These are phyloP conservation scores for Atlantisia rogersi DNA, from an alignment of 2,113 vertebrate genomes.

Conservation along the genomic window DNA sequence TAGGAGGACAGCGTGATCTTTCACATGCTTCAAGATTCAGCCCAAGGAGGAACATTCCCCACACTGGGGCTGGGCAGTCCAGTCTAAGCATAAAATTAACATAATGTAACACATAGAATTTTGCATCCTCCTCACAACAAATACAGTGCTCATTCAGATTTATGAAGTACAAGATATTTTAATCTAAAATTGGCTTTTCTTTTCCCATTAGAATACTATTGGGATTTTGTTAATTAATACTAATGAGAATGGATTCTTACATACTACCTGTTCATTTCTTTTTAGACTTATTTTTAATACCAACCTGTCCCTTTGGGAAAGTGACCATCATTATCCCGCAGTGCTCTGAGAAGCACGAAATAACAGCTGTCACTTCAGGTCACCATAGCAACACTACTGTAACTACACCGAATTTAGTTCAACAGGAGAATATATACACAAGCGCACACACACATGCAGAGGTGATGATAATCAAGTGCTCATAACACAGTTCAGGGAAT, in stretches of 20 bases:
- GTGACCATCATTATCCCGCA: conserved; percentile 66
- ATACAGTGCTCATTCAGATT: background rate
- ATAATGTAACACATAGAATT: background rate
- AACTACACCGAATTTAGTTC: conserved; percentile 58
- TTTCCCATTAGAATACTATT: background rate
- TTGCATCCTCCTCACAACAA: background rate
- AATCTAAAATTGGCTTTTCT: conserved; percentile 3
- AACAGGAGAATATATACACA: background rate
- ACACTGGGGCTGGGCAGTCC: background rate
- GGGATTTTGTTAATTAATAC: conserved; percentile 51
- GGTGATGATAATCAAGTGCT: background rate
- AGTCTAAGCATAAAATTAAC: background rate
- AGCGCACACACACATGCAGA: background rate
- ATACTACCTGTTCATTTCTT: conserved; percentile 62
- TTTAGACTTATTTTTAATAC: conserved; percentile 49
- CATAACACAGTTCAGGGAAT: background rate
- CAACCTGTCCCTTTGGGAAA: background rate
- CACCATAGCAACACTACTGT: conserved; percentile 82
- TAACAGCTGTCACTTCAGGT: conserved; percentile 80
- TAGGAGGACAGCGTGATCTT: background rate
- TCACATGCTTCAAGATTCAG: background rate
- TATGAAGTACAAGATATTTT: background rate
- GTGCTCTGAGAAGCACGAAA: conserved; percentile 58
- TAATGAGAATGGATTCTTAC: conserved; percentile 61
- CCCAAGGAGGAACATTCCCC: background rate